Evolutionary conservation across 2,888 invertebrate genomes (phyloP).

Genomic region (Deilephila elpenor): DNA sequence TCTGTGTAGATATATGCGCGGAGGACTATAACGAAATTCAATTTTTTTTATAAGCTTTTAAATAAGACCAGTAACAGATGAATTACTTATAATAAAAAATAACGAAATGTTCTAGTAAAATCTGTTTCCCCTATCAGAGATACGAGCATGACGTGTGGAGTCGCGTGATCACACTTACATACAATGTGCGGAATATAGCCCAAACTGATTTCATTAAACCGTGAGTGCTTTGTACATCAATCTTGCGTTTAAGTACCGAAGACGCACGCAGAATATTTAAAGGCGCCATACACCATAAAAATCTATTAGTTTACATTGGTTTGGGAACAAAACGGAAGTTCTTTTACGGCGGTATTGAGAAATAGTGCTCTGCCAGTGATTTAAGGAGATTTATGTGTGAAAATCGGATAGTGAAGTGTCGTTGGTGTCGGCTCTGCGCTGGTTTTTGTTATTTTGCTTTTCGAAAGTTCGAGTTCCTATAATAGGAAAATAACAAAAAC

Average conservation of each 20-base stretch:
- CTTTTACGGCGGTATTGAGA: background rate
- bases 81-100: too few relatives aligned
- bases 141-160: background rate
- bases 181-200: background rate
- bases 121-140: too few relatives aligned
- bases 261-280: slow-evolving; percentile 3
- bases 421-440: too few relatives aligned
- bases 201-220: background rate
- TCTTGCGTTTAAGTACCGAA: background rate
- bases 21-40: too few relatives aligned
- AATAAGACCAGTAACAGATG: too few relatives aligned
- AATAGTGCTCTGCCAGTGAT: background rate
- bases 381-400: slow-evolving; percentile 1
- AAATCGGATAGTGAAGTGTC: background rate
- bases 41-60: too few relatives aligned
- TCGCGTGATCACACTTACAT: too few relatives aligned
- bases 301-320: background rate
- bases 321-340: background rate
- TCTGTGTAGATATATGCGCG: too few relatives aligned
- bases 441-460: too few relatives aligned
- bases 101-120: too few relatives aligned
- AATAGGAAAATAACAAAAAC: too few relatives aligned
- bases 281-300: background rate
- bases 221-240: slow-evolving; percentile 2
- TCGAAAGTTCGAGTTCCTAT: too few relatives aligned